Conservation (phyloP, 2,797 vertebrate species). For the Discoglossus pictus region DNA sequence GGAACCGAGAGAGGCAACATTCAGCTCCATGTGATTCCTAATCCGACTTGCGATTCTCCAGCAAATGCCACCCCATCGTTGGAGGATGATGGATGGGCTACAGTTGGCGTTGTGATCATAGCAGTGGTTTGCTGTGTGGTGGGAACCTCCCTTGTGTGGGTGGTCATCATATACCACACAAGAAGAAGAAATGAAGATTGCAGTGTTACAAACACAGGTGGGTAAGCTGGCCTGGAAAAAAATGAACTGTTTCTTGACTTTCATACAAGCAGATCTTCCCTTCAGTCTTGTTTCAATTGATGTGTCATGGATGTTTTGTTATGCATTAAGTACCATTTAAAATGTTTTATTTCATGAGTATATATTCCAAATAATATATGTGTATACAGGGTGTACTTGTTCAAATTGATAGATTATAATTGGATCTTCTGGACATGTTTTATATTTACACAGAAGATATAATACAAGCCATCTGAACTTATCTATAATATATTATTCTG, state of each 20-base stretch:
- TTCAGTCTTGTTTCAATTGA: no score
- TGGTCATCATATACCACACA: slow-evolving; percentile 98
- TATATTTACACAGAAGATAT: no score
- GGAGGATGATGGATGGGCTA: slow-evolving; percentile 89
- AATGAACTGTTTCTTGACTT: not conserved
- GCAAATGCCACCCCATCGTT: slow-evolving; percentile 67
- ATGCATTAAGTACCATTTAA: no score
- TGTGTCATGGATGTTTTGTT: no score
- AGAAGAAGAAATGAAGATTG: slow-evolving; percentile 90
- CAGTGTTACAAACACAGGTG: slow-evolving; percentile 96
- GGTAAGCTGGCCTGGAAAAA: slow-evolving; percentile 58
- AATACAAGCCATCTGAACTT: not conserved
- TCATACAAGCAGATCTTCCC: no score
- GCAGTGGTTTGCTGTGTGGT: slow-evolving; percentile 98
- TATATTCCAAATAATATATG: no score
- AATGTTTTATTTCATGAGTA: no score
- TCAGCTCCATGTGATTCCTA: slow-evolving; percentile 83
- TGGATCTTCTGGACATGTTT: no score
- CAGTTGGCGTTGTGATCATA: slow-evolving; percentile 94
- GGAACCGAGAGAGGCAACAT: slow-evolving; percentile 92
- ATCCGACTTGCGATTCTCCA: slow-evolving; percentile 90
- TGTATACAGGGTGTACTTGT: no score
- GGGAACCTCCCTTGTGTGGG: slow-evolving; percentile 96
- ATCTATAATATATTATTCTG: not conserved
- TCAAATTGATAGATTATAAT: no score